Evolutionary conservation across 2,888 invertebrate genomes (phyloP).

Genomic region (Oscheius onirici): DNA sequence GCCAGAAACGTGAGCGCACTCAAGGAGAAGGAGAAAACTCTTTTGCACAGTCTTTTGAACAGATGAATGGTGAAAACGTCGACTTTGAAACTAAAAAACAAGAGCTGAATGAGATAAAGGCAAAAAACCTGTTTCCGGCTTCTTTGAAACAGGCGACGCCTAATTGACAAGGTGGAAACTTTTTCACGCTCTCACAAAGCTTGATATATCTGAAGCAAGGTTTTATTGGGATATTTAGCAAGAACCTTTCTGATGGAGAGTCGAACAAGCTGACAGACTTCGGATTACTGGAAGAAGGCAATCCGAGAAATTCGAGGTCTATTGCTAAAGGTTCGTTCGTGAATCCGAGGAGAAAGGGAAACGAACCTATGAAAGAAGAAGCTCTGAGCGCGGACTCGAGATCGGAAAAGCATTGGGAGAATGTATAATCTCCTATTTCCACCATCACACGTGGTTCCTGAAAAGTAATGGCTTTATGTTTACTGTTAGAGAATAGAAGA

Average conservation of each 20-base stretch:
- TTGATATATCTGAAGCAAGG: constrained; percentile 30
- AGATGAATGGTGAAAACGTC: constrained; percentile 35
- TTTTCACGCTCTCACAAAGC: constrained; percentile 16
- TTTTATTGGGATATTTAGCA: not conserved
- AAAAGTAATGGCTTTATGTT: no score
- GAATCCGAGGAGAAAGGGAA: not conserved
- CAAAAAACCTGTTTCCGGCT: not conserved
- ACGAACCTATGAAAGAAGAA: constrained; percentile 30
- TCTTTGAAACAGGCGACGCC: constrained; percentile 35
- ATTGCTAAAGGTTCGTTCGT: constrained; percentile 18
- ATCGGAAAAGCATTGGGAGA: constrained; percentile 21
- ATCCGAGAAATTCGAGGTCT: constrained; percentile 36
- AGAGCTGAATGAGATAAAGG: not conserved
- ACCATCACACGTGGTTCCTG: constrained; percentile 8
- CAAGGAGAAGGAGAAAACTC: constrained; percentile 36
- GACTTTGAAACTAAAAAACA: constrained; percentile 35
- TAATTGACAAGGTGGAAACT: constrained; percentile 34
- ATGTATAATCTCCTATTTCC: constrained; percentile 16
- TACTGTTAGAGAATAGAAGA: no score
- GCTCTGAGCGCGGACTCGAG: constrained; percentile 17
- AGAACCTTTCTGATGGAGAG: constrained; percentile 21
- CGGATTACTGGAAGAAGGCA: constrained; percentile 22
- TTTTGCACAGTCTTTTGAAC: constrained; percentile 37
- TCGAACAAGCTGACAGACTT: constrained; percentile 27
- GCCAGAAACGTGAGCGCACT: constrained; percentile 42